Conservation (phyloP, 2,888 invertebrate species). For the Micropterix aruncella region DNA sequence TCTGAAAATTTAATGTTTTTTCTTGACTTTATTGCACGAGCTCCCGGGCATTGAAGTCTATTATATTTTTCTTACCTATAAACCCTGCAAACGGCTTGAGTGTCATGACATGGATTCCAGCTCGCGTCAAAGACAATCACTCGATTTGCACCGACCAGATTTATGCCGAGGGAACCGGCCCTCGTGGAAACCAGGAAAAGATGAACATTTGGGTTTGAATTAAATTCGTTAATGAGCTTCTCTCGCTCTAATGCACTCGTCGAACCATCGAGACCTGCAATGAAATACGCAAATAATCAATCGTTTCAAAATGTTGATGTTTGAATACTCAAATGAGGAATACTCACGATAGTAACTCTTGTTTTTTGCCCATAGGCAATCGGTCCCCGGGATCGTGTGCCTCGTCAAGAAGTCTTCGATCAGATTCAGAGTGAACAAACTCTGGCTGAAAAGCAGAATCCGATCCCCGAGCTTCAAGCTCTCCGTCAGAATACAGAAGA, state of each 20-base stretch:
- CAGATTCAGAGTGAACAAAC: slow-evolving; percentile 85
- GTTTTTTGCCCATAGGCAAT: slow-evolving; percentile 73
- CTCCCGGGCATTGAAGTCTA: neutral
- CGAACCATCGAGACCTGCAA: slow-evolving; percentile 81
- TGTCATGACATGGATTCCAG: slow-evolving; percentile 99
- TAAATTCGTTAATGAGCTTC: slow-evolving; percentile 92
- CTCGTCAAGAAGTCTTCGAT: slow-evolving; percentile 86
- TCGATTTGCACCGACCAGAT: slow-evolving; percentile 92
- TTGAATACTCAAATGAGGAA: no score
- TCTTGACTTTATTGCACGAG: no score
- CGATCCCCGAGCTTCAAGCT: slow-evolving; percentile 80
- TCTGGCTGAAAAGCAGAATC: slow-evolving; percentile 90
- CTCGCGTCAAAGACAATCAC: slow-evolving; percentile 97
- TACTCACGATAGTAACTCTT: slow-evolving; percentile 80
- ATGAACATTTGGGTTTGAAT: slow-evolving; percentile 72
- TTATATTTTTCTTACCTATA: slow-evolving; percentile 38
- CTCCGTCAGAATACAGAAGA: slow-evolving; percentile 83
- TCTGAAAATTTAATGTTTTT: slow-evolving; percentile 32
- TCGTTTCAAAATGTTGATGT: no score
- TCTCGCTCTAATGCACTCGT: slow-evolving; percentile 91
- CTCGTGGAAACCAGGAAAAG: slow-evolving; percentile 93
- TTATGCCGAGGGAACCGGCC: slow-evolving; percentile 93
- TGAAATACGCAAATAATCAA: no score
- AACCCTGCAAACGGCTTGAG: slow-evolving; percentile 93
- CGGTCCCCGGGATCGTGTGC: slow-evolving; percentile 51